These are phyloP conservation scores for Bos javanicus DNA, from an alignment of 2,113 vertebrate species.

Conservation along the genomic window DNA sequence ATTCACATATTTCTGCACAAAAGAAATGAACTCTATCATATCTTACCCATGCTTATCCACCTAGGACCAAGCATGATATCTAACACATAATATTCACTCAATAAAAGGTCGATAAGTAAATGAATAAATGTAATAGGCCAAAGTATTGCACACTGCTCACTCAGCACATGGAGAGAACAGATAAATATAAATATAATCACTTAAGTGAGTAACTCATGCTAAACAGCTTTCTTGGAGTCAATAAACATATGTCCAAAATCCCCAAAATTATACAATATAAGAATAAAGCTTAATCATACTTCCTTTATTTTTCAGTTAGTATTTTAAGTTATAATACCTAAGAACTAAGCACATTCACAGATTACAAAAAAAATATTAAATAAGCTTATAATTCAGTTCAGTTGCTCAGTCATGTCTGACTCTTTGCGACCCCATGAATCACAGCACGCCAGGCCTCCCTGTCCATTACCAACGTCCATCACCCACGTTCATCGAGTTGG, in stretches of 20 bases:
- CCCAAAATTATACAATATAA: not conserved
- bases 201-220: not conserved
- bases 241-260: not conserved
- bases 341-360: not conserved
- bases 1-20: not conserved
- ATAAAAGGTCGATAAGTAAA: not conserved
- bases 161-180: not conserved
- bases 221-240: not conserved
- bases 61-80: not conserved
- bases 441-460: too few relatives aligned
- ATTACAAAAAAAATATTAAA: not conserved
- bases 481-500: too few relatives aligned
- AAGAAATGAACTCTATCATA: not conserved
- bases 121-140: not conserved
- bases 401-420: too few relatives aligned
- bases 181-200: not conserved
- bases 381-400: not conserved
- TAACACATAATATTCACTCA: not conserved
- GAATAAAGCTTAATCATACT: not conserved
- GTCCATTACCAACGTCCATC: too few relatives aligned
- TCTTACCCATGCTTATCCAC: not conserved
- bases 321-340: not conserved
- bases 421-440: too few relatives aligned
- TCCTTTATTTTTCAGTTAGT: not conserved
- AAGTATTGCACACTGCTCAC: not conserved